Conservation (phyloP, 1,140 invertebrate genomes). For the Orchestia grillus region DNA sequence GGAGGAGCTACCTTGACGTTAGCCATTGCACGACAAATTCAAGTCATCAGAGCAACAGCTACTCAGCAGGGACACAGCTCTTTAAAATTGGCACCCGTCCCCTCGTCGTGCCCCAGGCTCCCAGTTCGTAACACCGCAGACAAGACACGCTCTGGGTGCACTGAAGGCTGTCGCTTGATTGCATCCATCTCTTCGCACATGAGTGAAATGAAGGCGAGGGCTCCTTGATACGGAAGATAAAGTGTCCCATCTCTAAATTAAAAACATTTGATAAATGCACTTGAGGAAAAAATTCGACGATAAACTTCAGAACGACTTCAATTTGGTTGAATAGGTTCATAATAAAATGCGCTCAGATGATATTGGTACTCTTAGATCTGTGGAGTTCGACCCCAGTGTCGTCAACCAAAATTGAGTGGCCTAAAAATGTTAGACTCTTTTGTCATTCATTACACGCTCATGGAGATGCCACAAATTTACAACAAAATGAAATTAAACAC, state of each 20-base stretch:
- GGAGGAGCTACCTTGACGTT: background rate
- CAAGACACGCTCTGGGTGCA: background rate
- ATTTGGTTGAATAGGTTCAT: background rate
- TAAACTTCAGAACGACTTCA: background rate
- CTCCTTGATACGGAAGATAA: background rate
- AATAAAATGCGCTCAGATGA: background rate
- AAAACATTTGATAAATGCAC: background rate
- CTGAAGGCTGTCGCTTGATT: background rate
- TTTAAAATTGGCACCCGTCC: background rate
- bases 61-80: background rate
- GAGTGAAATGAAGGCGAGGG: background rate
- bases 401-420: background rate
- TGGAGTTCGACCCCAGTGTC: background rate
- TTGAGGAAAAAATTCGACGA: background rate
- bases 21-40: constrained; percentile 28
- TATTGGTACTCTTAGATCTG: background rate
- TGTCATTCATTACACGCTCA: background rate
- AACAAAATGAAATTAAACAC: background rate
- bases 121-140: background rate
- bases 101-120: background rate
- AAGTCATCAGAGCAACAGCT: background rate
- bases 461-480: background rate
- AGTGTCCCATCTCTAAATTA: background rate
- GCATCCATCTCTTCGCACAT: background rate
- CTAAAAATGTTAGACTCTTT: background rate